Evolutionary conservation across 2,113 vertebrate genomes (phyloP), one percentile per base, ranked within the genome.

Genomic region (Chionodraco myersi): DNA sequence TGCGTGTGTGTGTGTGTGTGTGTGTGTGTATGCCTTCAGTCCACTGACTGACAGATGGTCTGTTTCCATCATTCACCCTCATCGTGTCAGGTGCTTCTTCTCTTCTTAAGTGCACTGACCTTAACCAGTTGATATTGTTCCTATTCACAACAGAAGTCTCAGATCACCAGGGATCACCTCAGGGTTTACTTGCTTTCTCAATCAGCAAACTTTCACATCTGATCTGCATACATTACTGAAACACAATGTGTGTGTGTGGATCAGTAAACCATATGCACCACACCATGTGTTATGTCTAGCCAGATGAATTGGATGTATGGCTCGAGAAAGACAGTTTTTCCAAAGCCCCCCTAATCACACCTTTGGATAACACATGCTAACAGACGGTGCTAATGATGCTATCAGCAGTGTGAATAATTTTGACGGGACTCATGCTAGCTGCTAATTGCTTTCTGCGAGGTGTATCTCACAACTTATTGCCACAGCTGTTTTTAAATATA

Each of bases 21-120:
- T 13, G 51, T 65, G 10, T 21, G 18, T 70, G 66, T 4, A 23
- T 30, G 13, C 59, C 10, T 36, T 48, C 8, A 54, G 36, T 75
- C 34, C 41, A 79, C 58, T 57, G 52, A 30, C 3, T 41, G 68
- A 49, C 14, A 11, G 58, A 61, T 3, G 0, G 26, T 21, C 53
- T 53, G 26, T 21, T 66, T 5, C 56, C 34, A 69, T 79, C 49
- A 30, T 45, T 80, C 69, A 60, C 34, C 11, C 47, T 56, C 9
- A 73, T 78, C 65, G 47, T 59, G 47, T 63, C 47, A 62, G 18
- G 21, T 48, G 63, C 58, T 15, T 79, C 51, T 36, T 41, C n/a
- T 49, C 34, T 52, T 6, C 41, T 59, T 11, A 13, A 58, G 30
- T 48, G 41, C 23, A 11, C 15, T 48, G 41, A 66, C 54, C 64